These are phyloP conservation scores for Aporophyla lueneburgensis DNA, from an alignment of 2,888 invertebrate species.

Conservation along the genomic window DNA sequence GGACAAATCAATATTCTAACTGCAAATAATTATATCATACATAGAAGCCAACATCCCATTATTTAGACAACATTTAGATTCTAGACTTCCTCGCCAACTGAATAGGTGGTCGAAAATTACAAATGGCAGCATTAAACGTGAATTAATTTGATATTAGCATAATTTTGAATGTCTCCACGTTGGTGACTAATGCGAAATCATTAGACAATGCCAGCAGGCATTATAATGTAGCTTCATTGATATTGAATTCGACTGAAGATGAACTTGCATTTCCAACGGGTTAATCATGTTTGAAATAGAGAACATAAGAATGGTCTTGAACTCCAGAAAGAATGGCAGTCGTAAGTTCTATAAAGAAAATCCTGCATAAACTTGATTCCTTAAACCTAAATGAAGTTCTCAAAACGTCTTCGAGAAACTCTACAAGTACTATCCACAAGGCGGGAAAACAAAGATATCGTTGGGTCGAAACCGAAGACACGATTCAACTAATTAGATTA, in stretches of 20 bases:
- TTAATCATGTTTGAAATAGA: slow-evolving; percentile 3
- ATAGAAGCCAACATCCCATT: slow-evolving; percentile 37
- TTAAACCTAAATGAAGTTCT: not conserved
- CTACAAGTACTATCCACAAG: not conserved
- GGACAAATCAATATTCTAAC: slow-evolving; percentile 58
- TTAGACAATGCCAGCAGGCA: slow-evolving; percentile 37
- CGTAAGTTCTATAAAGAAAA: not conserved
- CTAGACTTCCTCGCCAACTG: slow-evolving; percentile 61
- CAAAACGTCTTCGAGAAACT: not conserved
- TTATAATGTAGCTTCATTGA: slow-evolving; percentile 30
- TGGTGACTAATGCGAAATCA: slow-evolving; percentile 41
- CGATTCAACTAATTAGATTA: slow-evolving; percentile 52
- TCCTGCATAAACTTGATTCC: not conserved
- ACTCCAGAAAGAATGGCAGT: not conserved
- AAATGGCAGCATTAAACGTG: slow-evolving; percentile 55
- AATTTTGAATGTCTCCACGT: slow-evolving; percentile 55
- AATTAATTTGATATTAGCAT: slow-evolving; percentile 66
- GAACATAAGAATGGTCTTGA: not conserved
- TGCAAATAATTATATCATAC: slow-evolving; percentile 60
- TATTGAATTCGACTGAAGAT: slow-evolving; percentile 1
- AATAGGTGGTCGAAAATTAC: slow-evolving; percentile 54
- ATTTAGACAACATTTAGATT: slow-evolving; percentile 62
- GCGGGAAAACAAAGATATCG: slow-evolving; percentile 26
- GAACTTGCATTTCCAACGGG: not conserved
- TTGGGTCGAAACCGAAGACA: slow-evolving; percentile 25